A percentile compares a stretch with the other conserved stretches of the same genome.
These are phyloP conservation scores for Ligdia adustata DNA, from an alignment of 2,888 invertebrate species.

Conservation along the genomic window DNA sequence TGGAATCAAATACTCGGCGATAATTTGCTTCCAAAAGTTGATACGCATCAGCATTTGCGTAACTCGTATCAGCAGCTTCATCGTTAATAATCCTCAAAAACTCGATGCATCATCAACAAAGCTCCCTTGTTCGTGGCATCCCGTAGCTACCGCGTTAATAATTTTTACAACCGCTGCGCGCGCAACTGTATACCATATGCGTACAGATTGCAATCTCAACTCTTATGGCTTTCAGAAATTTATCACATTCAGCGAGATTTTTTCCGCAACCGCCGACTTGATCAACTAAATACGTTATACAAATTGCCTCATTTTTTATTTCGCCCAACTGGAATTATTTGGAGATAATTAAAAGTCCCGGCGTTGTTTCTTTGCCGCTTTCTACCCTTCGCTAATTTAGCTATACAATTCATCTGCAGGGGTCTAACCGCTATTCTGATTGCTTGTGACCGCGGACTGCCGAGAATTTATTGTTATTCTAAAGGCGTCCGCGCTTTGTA, in stretches of 20 bases:
- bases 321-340: conserved; percentile 37
- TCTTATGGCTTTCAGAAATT: conserved; percentile 56
- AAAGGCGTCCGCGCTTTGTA: conserved; percentile 50
- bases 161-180: conserved; percentile 54
- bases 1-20: conserved; percentile 1
- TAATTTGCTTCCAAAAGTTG: conserved; percentile 18
- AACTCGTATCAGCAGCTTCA: conserved; percentile 20
- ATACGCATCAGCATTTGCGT: conserved; percentile 18
- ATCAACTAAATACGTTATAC: conserved; percentile 47
- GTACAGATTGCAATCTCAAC: conserved; percentile 55
- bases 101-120: conserved; percentile 33
- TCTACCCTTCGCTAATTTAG: conserved; percentile 64
- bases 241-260: conserved; percentile 32
- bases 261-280: conserved; percentile 27
- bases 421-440: conserved; percentile 62
- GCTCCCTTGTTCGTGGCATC: conserved; percentile 39
- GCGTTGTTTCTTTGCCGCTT: conserved; percentile 39
- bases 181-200: conserved; percentile 66
- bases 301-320: conserved; percentile 51
- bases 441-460: conserved; percentile 54
- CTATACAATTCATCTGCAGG: conserved; percentile 61
- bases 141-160: conserved; percentile 41
- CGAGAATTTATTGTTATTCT: conserved; percentile 65
- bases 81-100: conserved; percentile 21
- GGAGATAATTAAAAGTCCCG: conserved; percentile 52